Base-by-base conservation (phyloP, 2,113 vertebrate species). In the Budorcas taxicolor region DNA sequence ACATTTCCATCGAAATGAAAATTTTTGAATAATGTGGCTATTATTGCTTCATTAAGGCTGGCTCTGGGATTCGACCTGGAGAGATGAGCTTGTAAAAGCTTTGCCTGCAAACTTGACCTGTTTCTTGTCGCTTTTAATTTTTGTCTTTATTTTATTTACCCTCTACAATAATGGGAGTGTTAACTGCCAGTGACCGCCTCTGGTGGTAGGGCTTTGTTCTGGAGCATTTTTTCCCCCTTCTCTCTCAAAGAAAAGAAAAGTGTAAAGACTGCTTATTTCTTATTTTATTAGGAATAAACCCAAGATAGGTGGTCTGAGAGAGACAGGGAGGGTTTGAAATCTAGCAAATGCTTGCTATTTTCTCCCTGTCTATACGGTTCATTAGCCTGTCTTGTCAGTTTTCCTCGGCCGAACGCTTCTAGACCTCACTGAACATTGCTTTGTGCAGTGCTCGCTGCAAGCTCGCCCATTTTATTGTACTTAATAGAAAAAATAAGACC, bases 11-110 rank as follows among this genome's bases (percentile, higher is more conserved):
- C 99, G 98, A 99, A 99, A 99, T 99, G 99, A 99, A 99, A 98
- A 99, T 98, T 99, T 99, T 99, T 98, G 99, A 99, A 99, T 99
- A 99, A 99, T 99, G 99, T 99, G 99, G 99, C 99, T 99, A 99
- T 99, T 99, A 99, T 99, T 99, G 99, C 99, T 99, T 99, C 99
- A 99, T 99, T 99, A 99, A 99, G 99, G 99, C 98, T 98, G 99
- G 99, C 99, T 99, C 99, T 99, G 98, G 98, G 99, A 99, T 99
- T 98, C 99, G 99, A 99, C 99, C 99, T 99, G 99, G 97, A 98
- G 98, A 99, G 99, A 99, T 99, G 99, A 99, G 99, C 99, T 99
- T 98, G 99, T 99, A 99, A 99, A 99, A 99, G 99, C 99, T 94
- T 99, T 96, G 99, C 99, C 98, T 99, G 99, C 99, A 99, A 99